Conservation (phyloP, 2,797 vertebrate genomes). For the Melanogrammus aeglefinus region DNA sequence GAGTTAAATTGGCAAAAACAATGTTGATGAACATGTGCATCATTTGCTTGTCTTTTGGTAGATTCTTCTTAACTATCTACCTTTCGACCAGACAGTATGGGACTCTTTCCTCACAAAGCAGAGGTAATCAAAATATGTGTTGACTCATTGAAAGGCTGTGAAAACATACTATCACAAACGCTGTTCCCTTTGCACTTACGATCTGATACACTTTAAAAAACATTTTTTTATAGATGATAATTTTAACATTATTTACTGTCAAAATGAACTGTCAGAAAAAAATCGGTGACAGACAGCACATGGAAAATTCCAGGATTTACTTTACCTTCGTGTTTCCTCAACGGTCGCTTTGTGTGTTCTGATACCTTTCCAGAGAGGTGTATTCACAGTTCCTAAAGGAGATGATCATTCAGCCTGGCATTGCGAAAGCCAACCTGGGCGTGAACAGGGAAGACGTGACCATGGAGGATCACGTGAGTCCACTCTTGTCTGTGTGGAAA, state of each 20-base stretch:
- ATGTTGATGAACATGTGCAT: background rate
- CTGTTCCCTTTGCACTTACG: background rate
- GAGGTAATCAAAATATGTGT: constrained; percentile 71
- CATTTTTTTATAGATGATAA: no score
- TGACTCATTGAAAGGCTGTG: background rate
- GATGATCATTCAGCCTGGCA: constrained; percentile 98
- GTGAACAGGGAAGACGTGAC: constrained; percentile 95
- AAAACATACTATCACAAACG: background rate
- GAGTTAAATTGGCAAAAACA: background rate
- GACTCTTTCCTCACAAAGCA: constrained; percentile 89
- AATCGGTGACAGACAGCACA: background rate
- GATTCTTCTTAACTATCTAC: constrained; percentile 97
- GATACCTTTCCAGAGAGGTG: constrained; percentile 75
- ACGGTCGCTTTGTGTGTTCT: background rate
- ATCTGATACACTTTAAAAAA: background rate
- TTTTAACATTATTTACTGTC: background rate
- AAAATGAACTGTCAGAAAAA: background rate
- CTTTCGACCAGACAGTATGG: constrained; percentile 86
- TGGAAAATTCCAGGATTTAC: background rate
- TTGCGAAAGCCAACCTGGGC: constrained; percentile 93
- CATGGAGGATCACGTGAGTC: constrained; percentile 94
- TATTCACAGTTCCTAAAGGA: constrained; percentile 95
- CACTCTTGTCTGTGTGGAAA: background rate
- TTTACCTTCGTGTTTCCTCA: background rate
- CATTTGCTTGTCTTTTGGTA: constrained; percentile 52